Base-by-base conservation (phyloP, 2,797 vertebrate species). In the Typhlichthys eigenmanni region DNA sequence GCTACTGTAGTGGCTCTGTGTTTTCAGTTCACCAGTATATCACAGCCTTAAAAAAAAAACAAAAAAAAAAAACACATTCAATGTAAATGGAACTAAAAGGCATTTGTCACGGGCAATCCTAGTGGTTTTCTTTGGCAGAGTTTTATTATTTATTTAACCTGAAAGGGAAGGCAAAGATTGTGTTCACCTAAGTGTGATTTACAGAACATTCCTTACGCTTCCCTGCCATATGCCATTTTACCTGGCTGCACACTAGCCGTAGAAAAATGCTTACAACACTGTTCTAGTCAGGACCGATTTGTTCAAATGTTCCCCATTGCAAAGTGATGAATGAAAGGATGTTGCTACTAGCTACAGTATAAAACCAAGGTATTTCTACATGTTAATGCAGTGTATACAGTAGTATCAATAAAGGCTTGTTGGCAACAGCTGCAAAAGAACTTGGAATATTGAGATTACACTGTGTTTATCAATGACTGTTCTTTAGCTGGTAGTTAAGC, bases 61-160 rank as follows among this genome's bases (percentile, higher is more conserved):
- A 19, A 24, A 75, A 70, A 68, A 80, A 80, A 75, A 84, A 80
- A 61, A 66, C 64, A 71, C 81, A 81, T 74, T 38, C 1, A 38
- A 38, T 38, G 34, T 78, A 87, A 88, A 81, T 78, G 66, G 68
- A 81, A 72, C 85, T 88, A 85, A 89, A 88, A 91, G 78, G 76
- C 78, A 89, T 90, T 88, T 89, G 81, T 89, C 78, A 82, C 83
- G 66, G 75, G 83, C 82, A 87, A 87, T 70, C 79, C 82, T 84
- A 89, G 89, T 87, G 87, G 86, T 90, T 90, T 84, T 69, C 67
- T 84, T 72, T 66, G 64, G 80, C 62, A 11, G 11, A 13, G 13
- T 66, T 93, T 80, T 79, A 91, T 91, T 89, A 91, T 92, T 91
- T 73, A 92, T 92, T 64, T 76, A 83, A 76, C 51, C 71, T 78